These are phyloP conservation scores for Blennius ocellaris DNA, from an alignment of 2,113 vertebrate genomes.

Conservation along the genomic window DNA sequence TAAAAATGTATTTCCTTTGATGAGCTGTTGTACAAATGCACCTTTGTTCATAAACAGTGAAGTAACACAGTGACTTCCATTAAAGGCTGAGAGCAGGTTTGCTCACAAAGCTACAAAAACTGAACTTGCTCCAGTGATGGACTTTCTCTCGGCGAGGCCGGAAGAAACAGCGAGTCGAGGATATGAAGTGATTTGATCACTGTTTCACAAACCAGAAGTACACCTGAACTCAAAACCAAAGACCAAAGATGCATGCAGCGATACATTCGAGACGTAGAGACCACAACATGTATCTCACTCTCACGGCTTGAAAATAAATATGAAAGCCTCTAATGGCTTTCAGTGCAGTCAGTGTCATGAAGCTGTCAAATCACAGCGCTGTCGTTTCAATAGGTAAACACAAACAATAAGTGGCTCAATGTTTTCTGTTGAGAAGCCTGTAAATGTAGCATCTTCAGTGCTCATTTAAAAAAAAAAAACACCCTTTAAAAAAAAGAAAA, in stretches of 20 bases:
- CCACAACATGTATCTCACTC: background rate
- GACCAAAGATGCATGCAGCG: background rate
- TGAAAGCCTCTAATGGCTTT: conserved; percentile 13
- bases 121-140: background rate
- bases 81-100: background rate
- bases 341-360: background rate
- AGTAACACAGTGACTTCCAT: background rate
- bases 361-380: background rate
- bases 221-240: too few relatives aligned
- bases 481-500: conserved; percentile 4
- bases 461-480: too few relatives aligned
- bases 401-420: too few relatives aligned
- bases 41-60: conserved; percentile 5
- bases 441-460: background rate
- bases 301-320: background rate
- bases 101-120: background rate
- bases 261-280: background rate
- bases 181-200: too few relatives aligned
- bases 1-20: background rate
- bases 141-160: too few relatives aligned
- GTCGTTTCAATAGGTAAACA: background rate
- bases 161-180: too few relatives aligned
- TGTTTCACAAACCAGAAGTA: too few relatives aligned
- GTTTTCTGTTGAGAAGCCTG: background rate
- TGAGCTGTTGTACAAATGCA: conserved; percentile 3